Percentiles rank a stretch among this genome's conserved stretches.
These are phyloP conservation scores for Allacma fusca DNA, from an alignment of 2,888 invertebrate species.

Conservation along the genomic window DNA sequence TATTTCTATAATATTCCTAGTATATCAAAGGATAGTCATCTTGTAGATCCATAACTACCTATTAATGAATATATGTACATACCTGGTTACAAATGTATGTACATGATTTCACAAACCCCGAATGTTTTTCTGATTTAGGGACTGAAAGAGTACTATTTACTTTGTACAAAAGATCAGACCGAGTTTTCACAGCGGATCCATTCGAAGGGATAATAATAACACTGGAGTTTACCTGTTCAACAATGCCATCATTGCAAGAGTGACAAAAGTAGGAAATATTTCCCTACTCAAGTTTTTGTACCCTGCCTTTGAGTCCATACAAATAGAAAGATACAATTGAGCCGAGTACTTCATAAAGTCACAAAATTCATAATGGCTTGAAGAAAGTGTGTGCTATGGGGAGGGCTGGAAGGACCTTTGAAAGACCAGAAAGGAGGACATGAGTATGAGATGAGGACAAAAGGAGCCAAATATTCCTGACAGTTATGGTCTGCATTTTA, in stretches of 20 bases:
- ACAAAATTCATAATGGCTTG: slow-evolving; percentile 29
- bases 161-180: not conserved
- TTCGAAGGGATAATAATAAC: slow-evolving; percentile 5
- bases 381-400: slow-evolving; percentile 23
- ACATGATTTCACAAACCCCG: too few species aligned
- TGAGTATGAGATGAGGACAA: slow-evolving; percentile 1
- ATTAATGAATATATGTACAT: too few species aligned
- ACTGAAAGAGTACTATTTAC: not conserved
- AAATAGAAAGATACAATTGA: slow-evolving; percentile 7
- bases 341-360: slow-evolving; percentile 36
- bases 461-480: not conserved
- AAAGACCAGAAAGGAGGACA: not conserved
- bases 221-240: slow-evolving; percentile 13
- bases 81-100: too few species aligned
- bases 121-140: too few species aligned
- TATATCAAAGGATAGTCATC: too few species aligned
- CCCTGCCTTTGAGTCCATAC: not conserved
- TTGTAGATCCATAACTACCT: too few species aligned
- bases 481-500: slow-evolving; percentile 17
- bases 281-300: not conserved
- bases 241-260: not conserved
- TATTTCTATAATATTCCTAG: too few species aligned
- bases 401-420: not conserved
- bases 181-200: not conserved
- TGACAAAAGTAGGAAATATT: slow-evolving; percentile 23